phyloP scores from a whole-genome alignment of 1,140 invertebrate species.

The Neotoxoptera formosana region DNA sequence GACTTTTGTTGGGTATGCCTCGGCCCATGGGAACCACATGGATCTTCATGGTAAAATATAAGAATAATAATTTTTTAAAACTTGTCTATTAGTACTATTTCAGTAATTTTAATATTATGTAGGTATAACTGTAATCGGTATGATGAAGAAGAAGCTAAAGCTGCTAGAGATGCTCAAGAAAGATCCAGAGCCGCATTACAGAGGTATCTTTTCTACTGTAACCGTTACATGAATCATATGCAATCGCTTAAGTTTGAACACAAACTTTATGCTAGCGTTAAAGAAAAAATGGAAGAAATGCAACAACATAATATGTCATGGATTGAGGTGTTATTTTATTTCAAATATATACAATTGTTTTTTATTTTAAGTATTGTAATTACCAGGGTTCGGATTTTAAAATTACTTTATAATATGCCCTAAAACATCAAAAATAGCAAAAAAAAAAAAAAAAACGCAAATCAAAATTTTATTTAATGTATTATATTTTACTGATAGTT shows the following conservation, averaged over 20 bases:
- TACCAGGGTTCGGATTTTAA: no score
- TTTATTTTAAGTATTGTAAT: not conserved
- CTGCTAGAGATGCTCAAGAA: constrained; percentile 95
- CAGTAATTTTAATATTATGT: constrained; percentile 55
- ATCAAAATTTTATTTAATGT: no score
- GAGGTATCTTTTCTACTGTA: constrained; percentile 98
- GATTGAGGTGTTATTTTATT: constrained; percentile 83
- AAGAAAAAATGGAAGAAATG: constrained; percentile 99
- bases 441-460: no score
- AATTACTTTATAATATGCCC: no score
- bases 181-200: constrained; percentile 88
- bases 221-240: constrained; percentile 99
- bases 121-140: constrained; percentile 98
- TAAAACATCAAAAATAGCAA: no score
- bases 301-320: constrained; percentile 99
- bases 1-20: constrained; percentile 99
- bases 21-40: constrained; percentile 98
- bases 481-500: no score
- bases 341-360: not conserved
- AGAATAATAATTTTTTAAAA: constrained; percentile 42
- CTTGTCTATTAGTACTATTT: not conserved
- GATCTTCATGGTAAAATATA: constrained; percentile 84
- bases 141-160: constrained; percentile 96
- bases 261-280: constrained; percentile 92
- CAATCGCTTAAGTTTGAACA: constrained; percentile 98